Evolutionary conservation across 2,113 vertebrate genomes (phyloP), one percentile per base, ranked within the genome.

Genomic region (Epinephelus fuscoguttatus): DNA sequence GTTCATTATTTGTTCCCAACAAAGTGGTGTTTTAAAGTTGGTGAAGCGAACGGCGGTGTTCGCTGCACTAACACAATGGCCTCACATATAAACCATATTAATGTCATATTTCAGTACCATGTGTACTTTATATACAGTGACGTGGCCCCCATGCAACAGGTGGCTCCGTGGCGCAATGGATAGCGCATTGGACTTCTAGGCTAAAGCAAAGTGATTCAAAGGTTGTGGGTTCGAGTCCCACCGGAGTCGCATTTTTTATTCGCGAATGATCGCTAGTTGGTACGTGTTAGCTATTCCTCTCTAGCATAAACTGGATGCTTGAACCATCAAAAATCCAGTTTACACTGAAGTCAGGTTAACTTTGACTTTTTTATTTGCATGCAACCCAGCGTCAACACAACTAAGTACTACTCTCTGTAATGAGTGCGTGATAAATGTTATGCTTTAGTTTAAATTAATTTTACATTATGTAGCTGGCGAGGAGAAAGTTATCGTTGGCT

Each of bases 111-210:
- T 37, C 33, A 7, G 33, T 37, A 4, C 4, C 6, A 37, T 7
- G 6, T 37, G 4, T n/a, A 21, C 37, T 57, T n/a, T 25, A 73
- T n/a, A 60, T 47, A 14, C 0, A 0, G 0, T 73, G 12, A 0
- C 37, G 50, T 3, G 0, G 0, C 7, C 12, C 0, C 0, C 0
- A 0, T 68, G 80, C 94, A 95, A 95, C 94, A 95, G 88, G 94
- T 95, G 94, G 94, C 94, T 95, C 94, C 91, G 94, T 95, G 94
- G 94, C 94, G 94, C 94, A 95, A 95, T 95, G 94, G 94, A 95
- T 94, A 95, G 94, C 94, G 94, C 94, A 94, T 95, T 95, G 94
- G 94, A 95, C 94, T 95, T 95, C 94, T 94, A 95, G 94, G 86
- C n/a, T 4, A 0, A 0, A 0, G 2, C 0, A 67, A 37, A 85